Base-by-base conservation (phyloP, 1,140 invertebrate species). In the Bombus soroeensis region DNA sequence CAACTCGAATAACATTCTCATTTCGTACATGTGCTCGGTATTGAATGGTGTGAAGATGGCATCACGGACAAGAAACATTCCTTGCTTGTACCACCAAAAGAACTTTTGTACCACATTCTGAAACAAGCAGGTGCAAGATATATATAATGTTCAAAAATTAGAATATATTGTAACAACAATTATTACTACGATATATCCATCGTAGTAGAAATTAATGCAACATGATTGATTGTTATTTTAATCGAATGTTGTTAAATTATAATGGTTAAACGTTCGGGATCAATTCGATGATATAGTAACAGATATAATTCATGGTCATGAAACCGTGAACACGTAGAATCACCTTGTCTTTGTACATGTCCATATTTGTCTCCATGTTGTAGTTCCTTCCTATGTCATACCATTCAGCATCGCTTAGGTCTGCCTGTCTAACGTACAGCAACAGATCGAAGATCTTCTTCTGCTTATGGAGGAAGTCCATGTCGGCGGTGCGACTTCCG, bases 91-190 rank as follows among this genome's bases (percentile, higher is more conserved):
- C 80, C 93, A 90, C 66, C 96, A 92, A 9, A 96, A 86, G 94
- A 97, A 97, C 59, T 96, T 93, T 85, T 97, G 96, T 13, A 97
- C 96, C 47, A 94, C 94, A 92, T 95, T 95, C 97, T 97, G 90
- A 28, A 94, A 72, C 18, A 28, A 6, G 74, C 4, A 66, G 1
- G 32, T 32, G 41, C 5, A 53, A 39, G 34, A 3, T 13, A 66
- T 62, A 70, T 22, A 2, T 34, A 66, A 32, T 34, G 2, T 66
- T 66, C 1, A n/a, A 34, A 22, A 53, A 53, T 22, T 53, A 53
- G 1, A 18, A 22, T 22, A 53, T 53, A 53, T 53, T 0, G 18
- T 53, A 53, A 53, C 47, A 22, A 22, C 18, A 53, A 53, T 53
- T 22, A 53, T 53, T 53, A 22, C 18, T 22, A 47, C 43, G 5